Evolutionary conservation across 2,797 vertebrate genomes (phyloP), one percentile per base, ranked within the genome.

Genomic region (Myotis findleyi): DNA sequence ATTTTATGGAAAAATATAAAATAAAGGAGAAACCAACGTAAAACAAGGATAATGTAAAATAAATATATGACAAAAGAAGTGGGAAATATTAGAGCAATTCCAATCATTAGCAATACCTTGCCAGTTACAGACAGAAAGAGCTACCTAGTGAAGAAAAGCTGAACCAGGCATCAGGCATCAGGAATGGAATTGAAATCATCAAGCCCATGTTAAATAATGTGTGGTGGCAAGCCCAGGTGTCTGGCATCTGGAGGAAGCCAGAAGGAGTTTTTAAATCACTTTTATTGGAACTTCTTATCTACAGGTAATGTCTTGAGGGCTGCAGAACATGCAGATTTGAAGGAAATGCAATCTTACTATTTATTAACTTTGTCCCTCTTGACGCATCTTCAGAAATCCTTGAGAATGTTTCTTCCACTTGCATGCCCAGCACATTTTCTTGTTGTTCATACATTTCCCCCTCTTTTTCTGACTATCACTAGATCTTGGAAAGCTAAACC

Each of bases 251-350:
- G 88, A 97, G 80, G 62, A 57, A 93, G 38, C 49, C 79, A 97
- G 93, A 95, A 96, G 95, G 79, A 96, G 79, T 94, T 97, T 95
- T 76, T 96, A 96, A 97, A 97, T 95, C 69, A 96, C 80, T 97
- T 97, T 97, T 94, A 96, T 16, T 91, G 59, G 83, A 80, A 93
- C 75, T 97, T 93, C 79, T 90, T 64, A 96, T 88, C 88, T 96
- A 30, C 68, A 98, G 93, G 89, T 97, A 93, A 91, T 95, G 47
- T 41, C 83, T 88, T 81, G 64, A 93, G 82, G 92, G n/a, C 7
- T 79, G 69, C 69, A 86, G 79, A 96, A 97, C 84, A 92, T 57
- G 82, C 87, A 92, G 91, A 86, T 95, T 88, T 86, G 36, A 95
- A 96, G 57, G 71, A 94, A 96, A 93, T 87, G 59, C 71, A 96